Percentiles rank a stretch among this genome's conserved stretches.
phyloP scores from a whole-genome alignment of 2,797 vertebrate genomes.

The Hydrocynus forskahlii region DNA sequence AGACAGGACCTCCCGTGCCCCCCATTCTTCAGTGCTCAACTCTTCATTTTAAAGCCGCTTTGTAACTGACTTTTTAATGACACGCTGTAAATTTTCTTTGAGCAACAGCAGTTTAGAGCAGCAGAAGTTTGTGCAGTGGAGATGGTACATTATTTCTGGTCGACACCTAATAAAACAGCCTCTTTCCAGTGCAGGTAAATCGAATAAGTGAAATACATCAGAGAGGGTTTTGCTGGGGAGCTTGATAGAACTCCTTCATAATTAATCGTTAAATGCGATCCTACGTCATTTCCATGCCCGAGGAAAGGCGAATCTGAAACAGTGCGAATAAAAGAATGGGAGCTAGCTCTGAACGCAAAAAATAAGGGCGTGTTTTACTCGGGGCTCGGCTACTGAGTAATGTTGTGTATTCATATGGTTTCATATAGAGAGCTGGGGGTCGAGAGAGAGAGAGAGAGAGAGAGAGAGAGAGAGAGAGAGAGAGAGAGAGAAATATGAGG shows the following conservation, averaged over 20 bases:
- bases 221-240: conserved; percentile 23
- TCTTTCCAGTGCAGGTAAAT: not conserved
- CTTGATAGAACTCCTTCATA: conserved; percentile 27
- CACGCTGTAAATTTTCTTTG: conserved; percentile 46
- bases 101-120: conserved; percentile 51
- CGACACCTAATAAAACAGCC: conserved; percentile 43
- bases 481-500: conserved; percentile 53
- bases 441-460: not conserved
- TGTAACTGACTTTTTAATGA: conserved; percentile 46
- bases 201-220: conserved; percentile 24
- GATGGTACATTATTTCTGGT: conserved; percentile 38
- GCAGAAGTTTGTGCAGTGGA: conserved; percentile 58
- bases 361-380: not conserved
- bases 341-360: not conserved
- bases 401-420: not conserved
- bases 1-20: conserved; percentile 16
- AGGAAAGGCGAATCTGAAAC: conserved; percentile 23
- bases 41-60: conserved; percentile 40
- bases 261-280: conserved; percentile 39
- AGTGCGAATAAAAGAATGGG: conserved; percentile 7
- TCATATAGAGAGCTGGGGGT: conserved; percentile 8
- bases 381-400: not conserved
- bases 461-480: not conserved
- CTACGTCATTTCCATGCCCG: conserved; percentile 21
- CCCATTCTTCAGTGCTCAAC: conserved; percentile 30